phyloP scores from a whole-genome alignment of 2,797 vertebrate species.

The Yasuhikotakia modesta region DNA sequence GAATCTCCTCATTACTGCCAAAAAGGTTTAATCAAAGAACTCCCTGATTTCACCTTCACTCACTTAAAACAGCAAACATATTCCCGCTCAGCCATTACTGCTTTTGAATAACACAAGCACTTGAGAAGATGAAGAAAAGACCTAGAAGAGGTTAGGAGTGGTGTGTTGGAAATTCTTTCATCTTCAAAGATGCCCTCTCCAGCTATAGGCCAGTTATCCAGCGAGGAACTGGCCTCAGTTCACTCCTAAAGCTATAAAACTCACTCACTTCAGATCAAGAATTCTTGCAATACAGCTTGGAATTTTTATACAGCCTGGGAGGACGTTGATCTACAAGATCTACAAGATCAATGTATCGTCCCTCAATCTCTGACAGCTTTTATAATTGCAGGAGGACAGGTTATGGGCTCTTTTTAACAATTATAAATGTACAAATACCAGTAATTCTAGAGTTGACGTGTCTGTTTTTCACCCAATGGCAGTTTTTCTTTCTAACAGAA shows the following conservation, averaged over 20 bases:
- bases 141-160: slow-evolving; percentile 62
- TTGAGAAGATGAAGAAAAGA: slow-evolving; percentile 51
- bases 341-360: slow-evolving; percentile 20
- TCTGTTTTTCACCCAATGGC: background rate
- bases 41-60: slow-evolving; percentile 33
- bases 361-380: slow-evolving; percentile 14
- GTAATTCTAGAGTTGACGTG: background rate
- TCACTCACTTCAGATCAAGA: slow-evolving; percentile 63
- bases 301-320: slow-evolving; percentile 63
- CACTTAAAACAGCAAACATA: slow-evolving; percentile 36
- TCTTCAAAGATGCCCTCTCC: slow-evolving; percentile 69
- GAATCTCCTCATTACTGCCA: slow-evolving; percentile 47
- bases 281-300: slow-evolving; percentile 67
- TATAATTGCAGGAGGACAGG: slow-evolving; percentile 13
- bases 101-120: slow-evolving; percentile 40
- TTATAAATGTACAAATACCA: background rate
- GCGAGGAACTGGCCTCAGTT: slow-evolving; percentile 58
- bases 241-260: slow-evolving; percentile 71
- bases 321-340: no score
- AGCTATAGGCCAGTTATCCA: slow-evolving; percentile 57
- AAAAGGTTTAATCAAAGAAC: slow-evolving; percentile 48
- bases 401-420: background rate
- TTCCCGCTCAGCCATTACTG: slow-evolving; percentile 40
- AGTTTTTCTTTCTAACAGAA: background rate
- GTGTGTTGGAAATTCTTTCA: slow-evolving; percentile 65